Base-by-base conservation (phyloP, 1,140 invertebrate species). In the Centruroides sculpturatus region DNA sequence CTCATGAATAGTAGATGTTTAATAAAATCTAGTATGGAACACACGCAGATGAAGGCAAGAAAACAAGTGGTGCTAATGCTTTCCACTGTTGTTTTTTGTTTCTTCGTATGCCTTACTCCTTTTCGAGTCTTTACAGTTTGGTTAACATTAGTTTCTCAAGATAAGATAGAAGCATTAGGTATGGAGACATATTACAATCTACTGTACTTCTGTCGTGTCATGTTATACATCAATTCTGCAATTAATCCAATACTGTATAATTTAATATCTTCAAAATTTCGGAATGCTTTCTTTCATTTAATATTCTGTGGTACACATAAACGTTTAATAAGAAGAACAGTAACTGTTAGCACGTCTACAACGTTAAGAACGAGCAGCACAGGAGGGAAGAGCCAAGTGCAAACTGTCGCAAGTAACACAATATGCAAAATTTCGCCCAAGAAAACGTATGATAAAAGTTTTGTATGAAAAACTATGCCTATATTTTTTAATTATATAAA, bases 161-260 rank as follows among this genome's bases (percentile, higher is more conserved):
- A 85, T 67, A 80, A 80, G 58, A 73, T 86, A 65, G 70, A 77
- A 65, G 73, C 75, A 23, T 71, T 88, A 65, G 87, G 87, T 23
- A 72, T 87, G 66, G 85, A 89, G 62, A 78, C 78, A 9, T 93
- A 88, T 75, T 92, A 88, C 74, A 85, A 84, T 70, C 76, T 92
- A 57, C 78, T 92, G 9, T 92, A 89, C 73, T 85, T 91, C 73
- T 86, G 83, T 67, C 80, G 89, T 56, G 81, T 90, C 36, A 88
- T 92, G 86, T 73, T 89, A 23, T 90, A 92, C 73, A 78, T 92
- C n/a, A 91, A 92, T 71, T 91, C 87, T 8, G 87, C 88, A 36
- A 83, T 92, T 59, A 92, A 92, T 75, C 89, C 89, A 8, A 89
- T 92, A 66, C 77, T 92, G 13, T 92, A 92, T 73, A 70, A 71